phyloP scores from a whole-genome alignment of 2,888 invertebrate species.

The Cerastis leucographa region DNA sequence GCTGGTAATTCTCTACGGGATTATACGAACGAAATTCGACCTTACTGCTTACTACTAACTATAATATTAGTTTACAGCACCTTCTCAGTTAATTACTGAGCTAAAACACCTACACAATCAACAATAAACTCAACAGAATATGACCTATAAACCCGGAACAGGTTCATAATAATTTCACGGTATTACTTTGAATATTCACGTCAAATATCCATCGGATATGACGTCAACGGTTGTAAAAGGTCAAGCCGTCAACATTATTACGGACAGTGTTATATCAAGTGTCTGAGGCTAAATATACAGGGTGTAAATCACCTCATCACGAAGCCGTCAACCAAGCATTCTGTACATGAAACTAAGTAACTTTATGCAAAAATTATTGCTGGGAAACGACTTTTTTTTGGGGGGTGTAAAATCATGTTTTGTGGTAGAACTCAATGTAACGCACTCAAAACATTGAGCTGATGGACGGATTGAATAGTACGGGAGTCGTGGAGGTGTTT shows the following conservation, averaged over 20 bases:
- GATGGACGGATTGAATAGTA: too few relatives aligned
- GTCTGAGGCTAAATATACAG: background rate
- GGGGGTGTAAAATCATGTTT: too few relatives aligned
- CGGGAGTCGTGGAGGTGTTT: too few relatives aligned
- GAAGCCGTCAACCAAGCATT: too few relatives aligned
- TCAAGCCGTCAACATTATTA: conserved; percentile 30
- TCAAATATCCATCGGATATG: conserved; percentile 3
- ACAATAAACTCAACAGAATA: conserved; percentile 2
- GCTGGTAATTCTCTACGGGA: background rate
- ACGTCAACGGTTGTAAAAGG: conserved; percentile 27
- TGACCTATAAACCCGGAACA: conserved; percentile 10
- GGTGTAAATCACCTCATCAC: too few relatives aligned
- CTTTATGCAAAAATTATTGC: too few relatives aligned
- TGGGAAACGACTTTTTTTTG: too few relatives aligned
- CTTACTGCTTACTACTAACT: background rate
- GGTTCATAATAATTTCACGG: conserved; percentile 32
- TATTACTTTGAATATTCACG: conserved; percentile 33
- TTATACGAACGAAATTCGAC: background rate
- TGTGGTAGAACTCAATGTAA: too few relatives aligned
- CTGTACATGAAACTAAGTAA: too few relatives aligned
- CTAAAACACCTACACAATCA: background rate
- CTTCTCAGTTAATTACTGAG: background rate
- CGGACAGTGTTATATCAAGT: conserved; percentile 4
- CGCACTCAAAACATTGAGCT: too few relatives aligned
- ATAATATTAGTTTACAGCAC: background rate